Conservation (phyloP, 2,797 vertebrate species). For the Antrozous pallidus region DNA sequence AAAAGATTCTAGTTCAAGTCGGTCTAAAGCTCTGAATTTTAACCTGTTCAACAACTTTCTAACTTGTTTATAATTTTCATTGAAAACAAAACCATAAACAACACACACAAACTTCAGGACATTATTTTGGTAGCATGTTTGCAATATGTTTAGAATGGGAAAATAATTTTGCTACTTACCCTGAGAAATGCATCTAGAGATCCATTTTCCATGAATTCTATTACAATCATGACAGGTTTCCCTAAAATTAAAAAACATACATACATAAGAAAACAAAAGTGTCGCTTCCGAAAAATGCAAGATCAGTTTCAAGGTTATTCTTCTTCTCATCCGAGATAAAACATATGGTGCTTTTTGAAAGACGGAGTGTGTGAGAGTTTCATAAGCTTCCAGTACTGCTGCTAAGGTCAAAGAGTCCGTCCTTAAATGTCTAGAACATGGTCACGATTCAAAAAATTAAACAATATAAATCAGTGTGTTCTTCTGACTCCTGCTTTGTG, state of each 20-base stretch:
- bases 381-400: conserved; percentile 62
- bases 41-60: conserved; percentile 50
- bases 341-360: conserved; percentile 65
- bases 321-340: conserved; percentile 41
- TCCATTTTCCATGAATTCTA: conserved; percentile 99
- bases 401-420: conserved; percentile 72
- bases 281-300: conserved; percentile 70
- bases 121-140: not conserved
- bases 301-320: conserved; percentile 54
- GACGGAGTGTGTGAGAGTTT: conserved; percentile 55
- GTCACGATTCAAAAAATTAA: conserved; percentile 75
- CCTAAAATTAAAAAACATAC: conserved; percentile 84
- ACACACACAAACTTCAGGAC: not conserved
- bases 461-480: conserved; percentile 75
- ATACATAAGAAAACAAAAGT: not conserved
- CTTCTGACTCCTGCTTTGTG: conserved; percentile 68
- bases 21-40: conserved; percentile 56
- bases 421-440: conserved; percentile 72
- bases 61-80: conserved; percentile 49
- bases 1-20: conserved; percentile 40
- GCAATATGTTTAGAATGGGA: not conserved
- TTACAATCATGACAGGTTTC: conserved; percentile 99
- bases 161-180: conserved; percentile 85
- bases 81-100: not conserved
- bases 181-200: conserved; percentile 98